Evolutionary conservation across 2,797 vertebrate species (phyloP).

Genomic region (Crypturellus tataupa): DNA sequence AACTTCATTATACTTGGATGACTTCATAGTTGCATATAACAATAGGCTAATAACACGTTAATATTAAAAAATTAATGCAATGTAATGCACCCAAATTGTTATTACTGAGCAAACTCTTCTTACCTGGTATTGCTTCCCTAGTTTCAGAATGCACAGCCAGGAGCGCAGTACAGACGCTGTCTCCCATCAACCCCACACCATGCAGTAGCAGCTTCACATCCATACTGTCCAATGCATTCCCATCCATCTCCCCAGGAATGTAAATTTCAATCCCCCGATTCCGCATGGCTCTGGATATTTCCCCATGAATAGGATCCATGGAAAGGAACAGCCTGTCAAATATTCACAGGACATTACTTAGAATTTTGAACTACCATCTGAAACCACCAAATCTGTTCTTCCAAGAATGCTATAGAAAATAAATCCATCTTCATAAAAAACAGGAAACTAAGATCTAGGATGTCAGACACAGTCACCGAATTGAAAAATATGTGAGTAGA

Average conservation of each 20-base stretch:
- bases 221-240: constrained; percentile 81
- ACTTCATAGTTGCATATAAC: rapidly evolving
- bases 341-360: neutral
- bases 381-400: neutral
- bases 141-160: constrained; percentile 87
- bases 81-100: rapidly evolving
- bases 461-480: neutral
- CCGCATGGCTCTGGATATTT: constrained; percentile 98
- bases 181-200: constrained; percentile 89
- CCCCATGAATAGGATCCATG: constrained; percentile 94
- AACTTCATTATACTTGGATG: neutral
- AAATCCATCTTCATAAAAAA: neutral
- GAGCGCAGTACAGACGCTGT: constrained; percentile 89
- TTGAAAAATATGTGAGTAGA: neutral
- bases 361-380: neutral
- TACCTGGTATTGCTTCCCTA: constrained; percentile 88
- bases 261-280: constrained; percentile 96
- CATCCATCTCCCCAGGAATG: constrained; percentile 88
- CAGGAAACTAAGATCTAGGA: neutral
- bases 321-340: constrained; percentile 91
- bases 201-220: constrained; percentile 92
- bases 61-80: neutral
- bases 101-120: neutral
- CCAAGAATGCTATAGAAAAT: neutral
- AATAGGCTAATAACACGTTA: neutral